Conservation (phyloP, 2,797 vertebrate genomes). For the Anomalospiza imberbis region DNA sequence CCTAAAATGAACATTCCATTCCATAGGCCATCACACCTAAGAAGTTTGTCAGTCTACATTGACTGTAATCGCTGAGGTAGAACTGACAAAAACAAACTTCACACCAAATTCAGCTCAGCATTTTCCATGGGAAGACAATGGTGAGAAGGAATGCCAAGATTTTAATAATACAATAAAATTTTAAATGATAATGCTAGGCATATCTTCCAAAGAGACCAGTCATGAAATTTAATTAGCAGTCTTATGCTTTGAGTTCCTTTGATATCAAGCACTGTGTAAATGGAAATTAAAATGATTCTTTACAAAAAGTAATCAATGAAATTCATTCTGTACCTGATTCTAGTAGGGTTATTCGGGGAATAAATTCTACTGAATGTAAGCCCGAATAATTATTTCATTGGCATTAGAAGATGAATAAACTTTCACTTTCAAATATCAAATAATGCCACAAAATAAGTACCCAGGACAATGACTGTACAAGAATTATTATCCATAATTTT, state of each 20-base stretch:
- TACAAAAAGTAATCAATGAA: neutral
- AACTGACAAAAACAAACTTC: neutral
- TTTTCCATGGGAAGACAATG: neutral
- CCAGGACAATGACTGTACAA: neutral
- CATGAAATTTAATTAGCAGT: slow-evolving; percentile 36
- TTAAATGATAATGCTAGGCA: neutral
- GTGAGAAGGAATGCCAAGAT: neutral
- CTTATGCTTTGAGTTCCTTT: slow-evolving; percentile 4
- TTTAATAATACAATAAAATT: neutral
- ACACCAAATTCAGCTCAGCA: neutral
- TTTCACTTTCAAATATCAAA: neutral
- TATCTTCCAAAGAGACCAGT: neutral
- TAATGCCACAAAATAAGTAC: neutral
- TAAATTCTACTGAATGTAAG: neutral
- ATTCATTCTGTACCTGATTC: neutral
- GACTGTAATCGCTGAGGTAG: neutral
- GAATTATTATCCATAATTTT: neutral
- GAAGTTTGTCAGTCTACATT: neutral
- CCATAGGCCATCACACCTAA: neutral
- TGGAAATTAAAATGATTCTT: slow-evolving; percentile 22
- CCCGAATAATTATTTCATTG: neutral
- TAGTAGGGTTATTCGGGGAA: neutral
- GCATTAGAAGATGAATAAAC: neutral
- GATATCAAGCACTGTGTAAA: neutral
- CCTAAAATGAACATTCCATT: neutral